Base-by-base conservation (phyloP, 2,888 invertebrate genomes). In the Pherbina coryleti region DNA sequence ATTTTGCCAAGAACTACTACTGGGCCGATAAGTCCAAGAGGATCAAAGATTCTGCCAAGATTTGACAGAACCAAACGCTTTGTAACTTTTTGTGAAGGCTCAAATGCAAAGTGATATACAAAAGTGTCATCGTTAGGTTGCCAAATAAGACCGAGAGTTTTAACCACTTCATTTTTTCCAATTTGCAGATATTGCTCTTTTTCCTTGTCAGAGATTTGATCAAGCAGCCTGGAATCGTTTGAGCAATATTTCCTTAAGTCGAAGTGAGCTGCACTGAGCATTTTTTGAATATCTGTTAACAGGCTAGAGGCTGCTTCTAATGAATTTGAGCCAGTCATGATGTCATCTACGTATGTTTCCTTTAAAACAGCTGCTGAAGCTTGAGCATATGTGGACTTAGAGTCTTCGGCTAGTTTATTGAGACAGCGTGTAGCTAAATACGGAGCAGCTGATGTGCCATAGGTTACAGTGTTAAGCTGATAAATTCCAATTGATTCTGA, bases 271-370 rank as follows among this genome's bases (percentile, higher is more conserved):
- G 37, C 37, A 8, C 37, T 37, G 5, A 37, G 37, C 7, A 37
- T 37, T 37, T 37, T 37, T 3, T 7, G 28, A 11, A 28, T 37
- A 7, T 37, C 37, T 37, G 37, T 1, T 37, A 37, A 37, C 37
- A 37, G 37, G 37, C 37, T 31, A 31, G 5, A 5, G 5, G 31
- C 31, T 31, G 31, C 77, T 44, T 79, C 75, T 28, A 75, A 55
- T 28, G 34, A 73, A 70, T 81, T 76, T 19, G 75, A 78, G 3
- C 79, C 79, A 55, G 80, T 79, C 0, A 83, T 34, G 8, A 83
- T 37, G 67, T 82, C 82, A 62, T 82, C 82, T 8, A 83, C 82
- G 53, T 83, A 84, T 71, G 83, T 82, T 73, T 83, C 78, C 62
- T 25, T 77, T 77, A 22, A 79, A 78, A 2, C 81, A 11, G 70